phyloP scores from a whole-genome alignment of 2,888 invertebrate species.

The Calameuta pallipes region DNA sequence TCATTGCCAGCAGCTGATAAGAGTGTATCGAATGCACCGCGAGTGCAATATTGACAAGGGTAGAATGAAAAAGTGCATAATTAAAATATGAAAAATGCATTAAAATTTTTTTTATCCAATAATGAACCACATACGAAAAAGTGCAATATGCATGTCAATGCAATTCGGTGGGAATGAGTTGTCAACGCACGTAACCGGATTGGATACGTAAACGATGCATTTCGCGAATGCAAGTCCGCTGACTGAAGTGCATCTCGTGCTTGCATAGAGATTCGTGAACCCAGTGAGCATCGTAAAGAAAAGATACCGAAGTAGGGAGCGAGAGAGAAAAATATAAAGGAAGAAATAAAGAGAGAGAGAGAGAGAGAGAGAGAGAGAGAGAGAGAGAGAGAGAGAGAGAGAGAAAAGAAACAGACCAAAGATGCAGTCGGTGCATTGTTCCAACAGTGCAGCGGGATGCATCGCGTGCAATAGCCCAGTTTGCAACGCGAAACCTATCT shows the following conservation, averaged over 20 bases:
- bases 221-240: neutral
- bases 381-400: too few relatives aligned
- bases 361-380: too few relatives aligned
- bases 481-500: slow-evolving; percentile 34
- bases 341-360: too few relatives aligned
- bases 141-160: neutral
- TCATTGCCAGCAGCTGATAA: neutral
- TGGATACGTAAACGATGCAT: neutral
- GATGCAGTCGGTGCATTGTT: slow-evolving; percentile 1
- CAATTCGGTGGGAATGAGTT: neutral
- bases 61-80: neutral
- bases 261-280: neutral
- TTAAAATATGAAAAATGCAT: neutral
- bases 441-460: slow-evolving; percentile 20
- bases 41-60: neutral
- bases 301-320: neutral
- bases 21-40: neutral
- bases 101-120: too few relatives aligned
- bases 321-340: neutral
- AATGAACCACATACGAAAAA: accelerated
- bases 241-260: neutral
- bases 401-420: neutral
- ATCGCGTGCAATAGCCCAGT: slow-evolving; percentile 49
- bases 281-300: neutral
- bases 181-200: neutral